A percentile compares a stretch with the other conserved stretches of the same genome.
Conservation (phyloP, 2,113 vertebrate genomes). For the Sceloporus undulatus region DNA sequence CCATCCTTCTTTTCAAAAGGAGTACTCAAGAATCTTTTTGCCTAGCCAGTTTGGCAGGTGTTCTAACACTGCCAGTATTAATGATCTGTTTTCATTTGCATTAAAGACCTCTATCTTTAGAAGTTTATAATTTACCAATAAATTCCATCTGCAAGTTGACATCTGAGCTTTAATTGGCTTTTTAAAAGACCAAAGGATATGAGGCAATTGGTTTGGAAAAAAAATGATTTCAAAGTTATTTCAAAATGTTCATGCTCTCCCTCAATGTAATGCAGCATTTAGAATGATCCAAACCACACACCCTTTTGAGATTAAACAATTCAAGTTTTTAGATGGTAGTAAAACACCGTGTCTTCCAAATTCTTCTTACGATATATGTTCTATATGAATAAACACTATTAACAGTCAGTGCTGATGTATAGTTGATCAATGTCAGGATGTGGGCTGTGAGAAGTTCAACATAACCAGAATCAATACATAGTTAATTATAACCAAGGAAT, state of each 20-base stretch:
- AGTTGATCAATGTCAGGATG: background rate
- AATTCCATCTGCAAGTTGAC: slow-evolving; percentile 45
- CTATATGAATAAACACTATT: background rate
- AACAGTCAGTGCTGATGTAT: background rate
- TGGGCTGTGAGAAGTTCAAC: background rate
- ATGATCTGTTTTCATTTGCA: slow-evolving; percentile 33
- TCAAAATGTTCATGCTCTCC: background rate
- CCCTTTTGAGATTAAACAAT: background rate
- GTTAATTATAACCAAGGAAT: background rate
- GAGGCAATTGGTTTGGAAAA: slow-evolving; percentile 35
- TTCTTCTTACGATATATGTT: background rate
- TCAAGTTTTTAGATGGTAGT: background rate
- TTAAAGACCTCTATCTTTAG: slow-evolving; percentile 15
- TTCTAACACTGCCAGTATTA: background rate
- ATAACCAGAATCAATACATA: background rate
- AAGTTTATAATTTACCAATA: slow-evolving; percentile 38
- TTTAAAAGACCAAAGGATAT: background rate
- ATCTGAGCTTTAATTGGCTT: slow-evolving; percentile 13
- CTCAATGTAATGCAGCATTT: background rate
- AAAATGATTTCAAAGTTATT: background rate
- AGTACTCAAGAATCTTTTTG: slow-evolving; percentile 18
- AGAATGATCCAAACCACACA: background rate
- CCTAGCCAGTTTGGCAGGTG: slow-evolving; percentile 30
- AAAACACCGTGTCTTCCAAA: background rate
- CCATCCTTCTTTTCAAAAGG: slow-evolving; percentile 22